Evolutionary conservation across 2,113 vertebrate genomes (phyloP), one percentile per base, ranked within the genome.

Genomic region (Odontophorus gujanensis): DNA sequence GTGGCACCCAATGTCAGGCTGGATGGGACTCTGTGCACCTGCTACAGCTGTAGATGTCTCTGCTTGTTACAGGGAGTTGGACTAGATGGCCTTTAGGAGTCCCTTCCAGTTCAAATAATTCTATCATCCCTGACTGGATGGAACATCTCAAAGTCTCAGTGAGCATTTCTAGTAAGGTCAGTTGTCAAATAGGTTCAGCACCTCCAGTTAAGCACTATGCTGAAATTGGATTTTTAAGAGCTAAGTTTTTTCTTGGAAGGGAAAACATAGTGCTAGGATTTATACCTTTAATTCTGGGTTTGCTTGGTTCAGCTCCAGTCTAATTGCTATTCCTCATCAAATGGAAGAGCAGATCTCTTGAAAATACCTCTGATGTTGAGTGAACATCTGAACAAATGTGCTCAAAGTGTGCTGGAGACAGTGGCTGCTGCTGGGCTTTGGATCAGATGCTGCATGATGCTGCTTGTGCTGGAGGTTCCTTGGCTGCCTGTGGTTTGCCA

Each of bases 401-500:
- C 43, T 86, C 73, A 42, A 68, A 78, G 62, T 0, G 1, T 79
- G 71, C 62, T 78, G 69, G 48, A 90, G 80, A 86, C 7, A 40
- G 14, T 6, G 61, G 48, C 65, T 90, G 82, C 58, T 68, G 32
- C 21, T 77, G 48, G 79, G 87, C 85, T 92, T 65, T 42, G 71
- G 43, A 83, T 88, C 87, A 84, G 80, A 65, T 87, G 34, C 38
- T 77, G 26, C 68, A 2, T 72, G 82, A 83, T 71, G 24, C 26
- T 87, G 61, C 95, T 75, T 92, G 92, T 88, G 65, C 71, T 91
- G 38, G 76, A 78, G 61, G 38, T 40, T 92, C 82, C 68, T 78
- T n/a, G 47, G 30, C 87, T 95, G 79, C 73, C 82, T 55, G 32
- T 68, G 69, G 55, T 58, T 90, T 3, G 0, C 87, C 93, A 81